Conservation (phyloP, 2,113 vertebrate species). For the Ploceus nigricollis region DNA sequence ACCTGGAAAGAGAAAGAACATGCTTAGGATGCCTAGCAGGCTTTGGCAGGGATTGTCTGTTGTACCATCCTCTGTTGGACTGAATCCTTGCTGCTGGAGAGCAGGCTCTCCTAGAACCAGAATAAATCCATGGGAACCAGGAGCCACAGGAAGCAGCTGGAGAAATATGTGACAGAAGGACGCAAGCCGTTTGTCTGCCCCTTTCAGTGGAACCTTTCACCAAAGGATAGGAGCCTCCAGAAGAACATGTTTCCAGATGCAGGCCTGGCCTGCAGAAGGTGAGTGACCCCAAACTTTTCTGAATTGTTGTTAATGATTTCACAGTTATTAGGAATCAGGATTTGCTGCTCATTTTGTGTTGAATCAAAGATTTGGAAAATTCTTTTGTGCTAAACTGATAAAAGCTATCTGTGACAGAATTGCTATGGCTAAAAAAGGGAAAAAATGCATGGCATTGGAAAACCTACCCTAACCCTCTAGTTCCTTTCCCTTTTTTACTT, state of each 20-base stretch:
- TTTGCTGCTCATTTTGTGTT: neutral
- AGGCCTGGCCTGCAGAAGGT: neutral
- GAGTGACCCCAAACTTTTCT: neutral
- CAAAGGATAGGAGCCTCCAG: neutral
- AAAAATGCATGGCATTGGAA: neutral
- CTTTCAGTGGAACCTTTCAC: neutral
- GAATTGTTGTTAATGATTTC: neutral
- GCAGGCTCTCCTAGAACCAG: neutral
- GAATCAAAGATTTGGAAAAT: neutral
- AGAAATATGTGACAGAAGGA: neutral
- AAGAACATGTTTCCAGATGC: neutral
- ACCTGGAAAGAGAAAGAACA: neutral
- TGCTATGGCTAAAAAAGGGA: neutral
- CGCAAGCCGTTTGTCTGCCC: neutral
- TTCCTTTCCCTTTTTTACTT: neutral
- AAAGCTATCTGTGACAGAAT: neutral
- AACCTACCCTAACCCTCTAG: neutral
- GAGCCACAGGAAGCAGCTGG: neutral
- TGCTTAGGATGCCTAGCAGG: neutral
- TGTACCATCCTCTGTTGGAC: neutral
- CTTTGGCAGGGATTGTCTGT: neutral
- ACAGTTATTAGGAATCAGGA: neutral
- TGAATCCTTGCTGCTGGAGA: neutral
- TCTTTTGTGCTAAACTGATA: neutral
- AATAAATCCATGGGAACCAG: neutral